Evolutionary conservation across 2,888 invertebrate genomes (phyloP).

Genomic region (Syrphus vitripennis): DNA sequence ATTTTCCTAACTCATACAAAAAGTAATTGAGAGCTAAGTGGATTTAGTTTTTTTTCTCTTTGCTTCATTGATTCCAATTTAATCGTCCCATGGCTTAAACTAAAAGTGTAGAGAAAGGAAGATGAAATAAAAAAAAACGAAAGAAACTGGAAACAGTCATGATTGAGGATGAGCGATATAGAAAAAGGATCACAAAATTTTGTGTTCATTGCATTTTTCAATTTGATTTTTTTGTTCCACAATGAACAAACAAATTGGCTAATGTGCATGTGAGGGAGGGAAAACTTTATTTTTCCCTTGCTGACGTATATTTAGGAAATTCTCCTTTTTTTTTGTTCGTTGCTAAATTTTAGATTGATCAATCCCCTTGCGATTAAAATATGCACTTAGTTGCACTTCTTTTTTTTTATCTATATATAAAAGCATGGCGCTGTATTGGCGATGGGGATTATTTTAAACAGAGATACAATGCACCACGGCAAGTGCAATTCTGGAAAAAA

Average conservation of each 20-base stretch:
- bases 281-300: background rate
- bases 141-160: constrained; percentile 23
- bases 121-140: background rate
- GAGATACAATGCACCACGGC: too few species aligned
- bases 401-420: constrained; percentile 1
- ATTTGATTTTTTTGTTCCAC: background rate
- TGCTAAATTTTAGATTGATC: constrained; percentile 33
- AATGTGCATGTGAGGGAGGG: background rate
- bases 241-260: constrained; percentile 38
- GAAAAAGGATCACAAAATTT: constrained; percentile 7
- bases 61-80: constrained; percentile 38
- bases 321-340: background rate
- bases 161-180: constrained; percentile 15
- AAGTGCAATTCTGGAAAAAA: too few species aligned
- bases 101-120: background rate
- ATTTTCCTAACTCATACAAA: constrained; percentile 11
- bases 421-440: background rate
- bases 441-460: background rate
- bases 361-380: constrained; percentile 26
- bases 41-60: constrained; percentile 9
- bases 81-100: constrained; percentile 13
- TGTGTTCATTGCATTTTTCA: constrained; percentile 41
- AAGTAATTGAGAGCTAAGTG: constrained; percentile 48
- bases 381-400: constrained; percentile 37
- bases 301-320: background rate